Conservation (phyloP, 2,113 vertebrate species). For the Gymnobelideus leadbeateri region DNA sequence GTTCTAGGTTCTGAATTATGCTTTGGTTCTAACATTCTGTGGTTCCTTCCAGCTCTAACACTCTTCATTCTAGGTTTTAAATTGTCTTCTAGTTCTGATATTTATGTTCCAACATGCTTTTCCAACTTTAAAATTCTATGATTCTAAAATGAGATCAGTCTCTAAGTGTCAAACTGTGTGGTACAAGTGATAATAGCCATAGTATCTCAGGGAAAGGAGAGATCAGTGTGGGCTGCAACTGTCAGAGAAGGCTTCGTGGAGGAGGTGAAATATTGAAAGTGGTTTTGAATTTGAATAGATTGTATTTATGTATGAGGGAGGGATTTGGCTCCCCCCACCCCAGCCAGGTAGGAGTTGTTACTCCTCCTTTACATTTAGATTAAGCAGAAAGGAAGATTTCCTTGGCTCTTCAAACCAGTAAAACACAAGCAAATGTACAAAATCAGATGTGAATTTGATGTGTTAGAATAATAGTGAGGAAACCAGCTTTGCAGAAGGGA, state of each 20-base stretch:
- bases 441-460: slow-evolving; percentile 25
- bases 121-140: not conserved
- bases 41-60: not conserved
- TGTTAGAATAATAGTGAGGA: slow-evolving; percentile 21
- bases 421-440: not conserved
- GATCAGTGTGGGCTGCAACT: not conserved
- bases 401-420: slow-evolving; percentile 11
- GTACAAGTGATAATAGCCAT: not conserved
- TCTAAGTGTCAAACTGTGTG: not conserved
- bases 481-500: not conserved
- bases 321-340: not conserved
- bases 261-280: slow-evolving; percentile 24
- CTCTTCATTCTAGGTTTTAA: not conserved
- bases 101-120: not conserved
- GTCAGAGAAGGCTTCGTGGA: not conserved
- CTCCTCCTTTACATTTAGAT: not conserved
- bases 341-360: not conserved
- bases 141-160: not conserved
- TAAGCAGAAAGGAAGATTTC: not conserved
- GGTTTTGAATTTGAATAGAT: slow-evolving; percentile 25
- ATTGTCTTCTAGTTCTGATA: not conserved
- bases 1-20: not conserved
- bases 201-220: not conserved
- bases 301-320: not conserved
- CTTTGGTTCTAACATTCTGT: not conserved